Evolutionary conservation across 2,888 invertebrate genomes (phyloP), one percentile per base, ranked within the genome.

Genomic region (Schrankia costaestrigalis): DNA sequence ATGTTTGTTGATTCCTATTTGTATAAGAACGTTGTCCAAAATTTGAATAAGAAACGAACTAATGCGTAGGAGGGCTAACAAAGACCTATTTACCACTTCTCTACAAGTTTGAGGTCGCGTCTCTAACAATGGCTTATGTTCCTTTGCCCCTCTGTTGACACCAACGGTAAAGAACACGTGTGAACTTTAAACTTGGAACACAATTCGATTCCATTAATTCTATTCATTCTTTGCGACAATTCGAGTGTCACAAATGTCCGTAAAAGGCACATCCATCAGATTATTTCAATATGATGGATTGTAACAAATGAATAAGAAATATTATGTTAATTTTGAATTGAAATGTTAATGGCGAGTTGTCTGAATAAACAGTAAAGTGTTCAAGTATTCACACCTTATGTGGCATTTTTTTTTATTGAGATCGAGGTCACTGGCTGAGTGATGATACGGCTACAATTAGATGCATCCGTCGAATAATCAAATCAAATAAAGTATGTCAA

Each of bases 221-320:
- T 61, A 65, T 61, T 63, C 63, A 75, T 81, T 82, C 72, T 79
- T 66, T 60, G 58, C 49, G 64, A 59, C 77, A 71, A 74, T 84
- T 82, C 78, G 74, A 78, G 78, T 83, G 84, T 83, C 82, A 81
- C 82, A 83, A 85, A 85, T 78, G 76, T 71, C 63, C 67, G 61
- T 60, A 42, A 62, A 60, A 63, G 52, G n/a, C 39, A 54, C 67
- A 72, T 77, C 71, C 74, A 78, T 83, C 78, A 76, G 51, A 38
- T 62, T 61, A 55, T 65, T 60, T 56, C 45, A 45, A 54, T 61
- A 58, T 84, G 87, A 85, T 78, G 77, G 81, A 86, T 86, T n/a
- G 25, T 25, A 14, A 25, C n/a, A 8, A 48, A 76, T 83, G 78
- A 82, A 86, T 82, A 65, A 64, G 59, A 65, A 78, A 73, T n/a